Evolutionary conservation across 2,113 vertebrate species (phyloP).

Genomic region (Psophia crepitans): DNA sequence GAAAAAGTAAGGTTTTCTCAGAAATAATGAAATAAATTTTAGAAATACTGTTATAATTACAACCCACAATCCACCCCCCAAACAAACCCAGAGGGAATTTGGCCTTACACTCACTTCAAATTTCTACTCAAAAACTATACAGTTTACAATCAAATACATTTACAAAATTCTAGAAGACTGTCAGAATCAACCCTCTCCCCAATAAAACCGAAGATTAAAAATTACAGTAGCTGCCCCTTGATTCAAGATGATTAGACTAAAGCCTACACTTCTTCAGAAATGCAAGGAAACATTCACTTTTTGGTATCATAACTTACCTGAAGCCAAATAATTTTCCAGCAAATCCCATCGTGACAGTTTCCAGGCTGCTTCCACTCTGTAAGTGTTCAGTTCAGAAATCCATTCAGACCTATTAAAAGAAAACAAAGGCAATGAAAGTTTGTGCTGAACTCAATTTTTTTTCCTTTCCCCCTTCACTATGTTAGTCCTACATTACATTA

Average conservation of each 20-base stretch:
- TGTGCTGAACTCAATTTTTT: neutral
- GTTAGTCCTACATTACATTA: neutral
- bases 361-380: conserved; percentile 97
- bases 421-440: neutral
- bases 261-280: neutral
- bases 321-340: conserved; percentile 90
- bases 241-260: neutral
- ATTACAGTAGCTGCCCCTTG: neutral
- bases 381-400: conserved; percentile 93
- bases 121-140: neutral
- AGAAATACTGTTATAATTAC: neutral
- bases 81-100: neutral
- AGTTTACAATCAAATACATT: neutral
- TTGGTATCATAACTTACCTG: conserved; percentile 75
- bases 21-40: neutral
- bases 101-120: neutral
- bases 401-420: conserved; percentile 83
- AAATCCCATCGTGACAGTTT: conserved; percentile 94
- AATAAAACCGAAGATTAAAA: neutral
- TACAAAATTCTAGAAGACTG: neutral
- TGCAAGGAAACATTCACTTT: neutral
- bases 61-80: neutral
- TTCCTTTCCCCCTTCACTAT: neutral
- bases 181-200: neutral
- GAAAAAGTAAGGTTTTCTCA: neutral